Evolutionary conservation across 1,140 invertebrate species (phyloP).

Genomic region (Paraescarpia echinospica): DNA sequence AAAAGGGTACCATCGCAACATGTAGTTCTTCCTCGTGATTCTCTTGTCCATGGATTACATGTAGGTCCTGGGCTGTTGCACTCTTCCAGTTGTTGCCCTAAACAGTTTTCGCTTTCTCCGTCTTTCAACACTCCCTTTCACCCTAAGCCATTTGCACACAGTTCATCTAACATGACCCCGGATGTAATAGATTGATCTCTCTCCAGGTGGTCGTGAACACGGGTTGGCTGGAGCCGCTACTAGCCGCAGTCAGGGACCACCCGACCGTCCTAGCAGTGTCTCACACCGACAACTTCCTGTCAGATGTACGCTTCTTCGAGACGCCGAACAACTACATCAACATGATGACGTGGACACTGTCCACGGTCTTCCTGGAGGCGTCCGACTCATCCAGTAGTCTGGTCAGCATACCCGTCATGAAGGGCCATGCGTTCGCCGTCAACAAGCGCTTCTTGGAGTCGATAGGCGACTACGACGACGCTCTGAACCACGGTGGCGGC

Average conservation of each 20-base stretch:
- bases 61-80: too few relatives aligned
- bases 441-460: conserved; percentile 21
- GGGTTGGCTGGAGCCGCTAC: conserved; percentile 30
- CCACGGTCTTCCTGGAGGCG: conserved; percentile 24
- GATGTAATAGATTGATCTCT: too few relatives aligned
- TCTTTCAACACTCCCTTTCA: too few relatives aligned
- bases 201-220: conserved; percentile 20
- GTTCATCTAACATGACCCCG: too few relatives aligned
- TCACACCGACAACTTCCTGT: conserved; percentile 30
- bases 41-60: too few relatives aligned
- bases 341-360: conserved; percentile 26
- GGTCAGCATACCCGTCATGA: conserved; percentile 24
- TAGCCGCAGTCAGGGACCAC: conserved; percentile 18
- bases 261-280: conserved; percentile 17
- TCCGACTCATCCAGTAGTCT: conserved; percentile 4
- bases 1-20: too few relatives aligned
- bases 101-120: too few relatives aligned
- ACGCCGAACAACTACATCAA: conserved; percentile 19
- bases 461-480: conserved; percentile 25
- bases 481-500: conserved; percentile 20
- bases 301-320: conserved; percentile 25
- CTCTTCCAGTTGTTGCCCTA: too few relatives aligned
- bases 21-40: too few relatives aligned
- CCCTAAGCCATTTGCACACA: too few relatives aligned
- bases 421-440: conserved; percentile 28